These are phyloP conservation scores for Malurus melanocephalus DNA, from an alignment of 2,113 vertebrate genomes.

Conservation along the genomic window DNA sequence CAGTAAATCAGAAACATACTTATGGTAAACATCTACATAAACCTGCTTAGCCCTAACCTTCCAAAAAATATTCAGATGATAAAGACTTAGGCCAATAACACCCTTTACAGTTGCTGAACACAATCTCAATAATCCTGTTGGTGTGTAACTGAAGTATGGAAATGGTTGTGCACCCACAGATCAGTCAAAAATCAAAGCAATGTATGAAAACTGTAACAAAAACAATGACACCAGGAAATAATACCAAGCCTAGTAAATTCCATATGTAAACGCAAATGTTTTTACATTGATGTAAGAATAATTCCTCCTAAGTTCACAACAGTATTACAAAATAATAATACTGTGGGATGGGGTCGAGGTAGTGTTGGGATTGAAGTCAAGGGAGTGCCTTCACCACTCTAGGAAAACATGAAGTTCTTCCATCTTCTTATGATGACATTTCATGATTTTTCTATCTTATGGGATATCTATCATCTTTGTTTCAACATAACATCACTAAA, in stretches of 20 bases:
- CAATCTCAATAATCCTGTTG: background rate
- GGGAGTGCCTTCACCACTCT: background rate
- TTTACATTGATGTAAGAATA: background rate
- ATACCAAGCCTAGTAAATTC: background rate
- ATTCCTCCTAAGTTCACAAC: background rate
- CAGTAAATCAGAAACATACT: background rate
- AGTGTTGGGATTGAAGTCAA: background rate
- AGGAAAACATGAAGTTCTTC: background rate
- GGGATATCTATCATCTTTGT: background rate
- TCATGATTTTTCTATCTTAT: background rate
- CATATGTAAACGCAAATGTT: background rate
- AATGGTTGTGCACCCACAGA: background rate
- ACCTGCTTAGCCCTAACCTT: background rate
- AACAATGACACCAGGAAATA: background rate
- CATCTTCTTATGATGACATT: background rate
- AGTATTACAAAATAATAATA: background rate
- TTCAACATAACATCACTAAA: background rate
- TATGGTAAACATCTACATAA: background rate
- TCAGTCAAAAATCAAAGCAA: background rate
- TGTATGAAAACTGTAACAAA: background rate
- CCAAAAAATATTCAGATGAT: background rate
- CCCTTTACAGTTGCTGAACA: background rate
- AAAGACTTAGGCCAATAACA: background rate
- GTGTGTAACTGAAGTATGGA: background rate
- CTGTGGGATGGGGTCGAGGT: too few relatives aligned